phyloP scores from a whole-genome alignment of 2,113 vertebrate species.

The Ceyx cyanopectus region DNA sequence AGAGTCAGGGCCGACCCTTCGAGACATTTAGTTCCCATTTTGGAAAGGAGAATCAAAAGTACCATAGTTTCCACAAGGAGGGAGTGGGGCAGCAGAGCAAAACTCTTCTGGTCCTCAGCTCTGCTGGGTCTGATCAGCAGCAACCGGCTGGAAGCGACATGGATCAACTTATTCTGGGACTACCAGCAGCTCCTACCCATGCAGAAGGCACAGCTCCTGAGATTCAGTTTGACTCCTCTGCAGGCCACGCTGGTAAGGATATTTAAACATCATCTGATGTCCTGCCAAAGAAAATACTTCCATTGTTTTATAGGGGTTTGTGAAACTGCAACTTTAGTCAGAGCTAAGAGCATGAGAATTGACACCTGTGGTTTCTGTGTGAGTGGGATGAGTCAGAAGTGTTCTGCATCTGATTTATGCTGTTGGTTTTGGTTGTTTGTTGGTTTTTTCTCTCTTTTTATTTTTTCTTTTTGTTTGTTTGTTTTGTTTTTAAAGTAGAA shows the following conservation, averaged over 20 bases:
- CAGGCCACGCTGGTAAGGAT: slow-evolving; percentile 56
- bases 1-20: slow-evolving; percentile 60
- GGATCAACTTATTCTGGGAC: slow-evolving; percentile 22
- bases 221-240: slow-evolving; percentile 12
- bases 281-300: not conserved
- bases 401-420: not conserved
- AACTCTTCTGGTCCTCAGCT: not conserved
- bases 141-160: not conserved
- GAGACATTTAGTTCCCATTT: slow-evolving; percentile 76
- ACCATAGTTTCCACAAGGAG: not conserved
- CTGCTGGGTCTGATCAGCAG: slow-evolving; percentile 26
- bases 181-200: not conserved
- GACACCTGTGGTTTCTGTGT: not conserved
- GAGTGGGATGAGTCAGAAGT: not conserved
- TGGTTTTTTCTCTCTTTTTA: not conserved
- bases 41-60: slow-evolving; percentile 58
- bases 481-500: not conserved
- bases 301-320: not conserved
- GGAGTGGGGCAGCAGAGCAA: slow-evolving; percentile 15
- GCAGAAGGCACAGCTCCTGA: not conserved
- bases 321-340: not conserved
- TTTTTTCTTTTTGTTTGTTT: not conserved
- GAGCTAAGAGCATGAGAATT: not conserved
- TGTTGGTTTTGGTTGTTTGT: not conserved
- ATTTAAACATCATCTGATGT: not conserved